Evolutionary conservation across 2,113 vertebrate species (phyloP).

Genomic region (Pituophis catenifer): DNA sequence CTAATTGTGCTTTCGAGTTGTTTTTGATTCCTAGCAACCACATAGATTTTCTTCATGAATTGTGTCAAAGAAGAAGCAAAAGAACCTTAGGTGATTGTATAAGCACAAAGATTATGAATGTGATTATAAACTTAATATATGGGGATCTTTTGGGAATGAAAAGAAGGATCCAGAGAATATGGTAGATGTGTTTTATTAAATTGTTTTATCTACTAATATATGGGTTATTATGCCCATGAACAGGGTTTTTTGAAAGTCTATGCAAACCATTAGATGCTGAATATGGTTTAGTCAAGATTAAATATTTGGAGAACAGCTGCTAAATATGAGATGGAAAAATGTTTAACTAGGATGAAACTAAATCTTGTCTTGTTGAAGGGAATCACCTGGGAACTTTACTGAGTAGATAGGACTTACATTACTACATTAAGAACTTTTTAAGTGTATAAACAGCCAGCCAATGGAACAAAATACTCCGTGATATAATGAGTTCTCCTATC

Average conservation of each 20-base stretch:
- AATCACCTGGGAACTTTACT: neutral
- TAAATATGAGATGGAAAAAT: neutral
- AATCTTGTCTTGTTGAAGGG: neutral
- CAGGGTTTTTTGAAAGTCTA: conserved; percentile 31
- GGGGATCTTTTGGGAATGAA: neutral
- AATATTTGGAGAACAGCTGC: neutral
- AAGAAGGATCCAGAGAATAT: conserved; percentile 13
- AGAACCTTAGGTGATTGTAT: conserved; percentile 4
- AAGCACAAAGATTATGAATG: conserved; percentile 46
- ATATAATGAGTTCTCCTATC: neutral
- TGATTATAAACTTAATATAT: neutral
- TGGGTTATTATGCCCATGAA: conserved; percentile 42
- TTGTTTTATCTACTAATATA: conserved; percentile 42
- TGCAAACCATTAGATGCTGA: conserved; percentile 42
- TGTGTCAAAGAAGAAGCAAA: neutral
- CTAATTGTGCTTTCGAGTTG: neutral
- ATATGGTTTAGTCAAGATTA: neutral
- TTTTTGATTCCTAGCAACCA: neutral
- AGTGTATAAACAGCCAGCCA: neutral
- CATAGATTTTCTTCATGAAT: neutral
- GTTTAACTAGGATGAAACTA: neutral
- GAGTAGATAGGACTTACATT: neutral
- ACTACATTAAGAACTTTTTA: neutral
- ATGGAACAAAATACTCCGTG: neutral
- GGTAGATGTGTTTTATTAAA: conserved; percentile 49